Conservation (phyloP, 2,113 vertebrate genomes). For the Thryonomys swinderianus region DNA sequence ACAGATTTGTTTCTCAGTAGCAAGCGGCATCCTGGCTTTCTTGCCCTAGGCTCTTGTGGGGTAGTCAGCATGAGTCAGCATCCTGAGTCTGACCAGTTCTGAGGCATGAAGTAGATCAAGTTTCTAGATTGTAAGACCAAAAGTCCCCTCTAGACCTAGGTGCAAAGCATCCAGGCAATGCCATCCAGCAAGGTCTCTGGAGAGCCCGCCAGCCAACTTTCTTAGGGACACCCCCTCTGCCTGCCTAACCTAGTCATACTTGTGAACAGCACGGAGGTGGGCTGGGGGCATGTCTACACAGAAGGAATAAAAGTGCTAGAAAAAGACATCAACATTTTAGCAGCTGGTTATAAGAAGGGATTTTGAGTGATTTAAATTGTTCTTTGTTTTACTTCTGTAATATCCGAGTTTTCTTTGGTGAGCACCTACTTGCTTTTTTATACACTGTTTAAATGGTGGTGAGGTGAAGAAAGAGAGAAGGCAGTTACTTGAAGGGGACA, state of each 20-base stretch:
- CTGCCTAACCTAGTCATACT: slow-evolving; percentile 36
- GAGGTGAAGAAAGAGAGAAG: slow-evolving; percentile 14
- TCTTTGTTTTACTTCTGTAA: slow-evolving; percentile 37
- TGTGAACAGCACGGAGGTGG: neutral
- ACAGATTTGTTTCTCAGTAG: slow-evolving; percentile 34
- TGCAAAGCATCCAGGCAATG: slow-evolving; percentile 10
- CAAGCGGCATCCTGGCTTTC: slow-evolving; percentile 11
- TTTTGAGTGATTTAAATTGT: neutral
- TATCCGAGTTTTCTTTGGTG: slow-evolving; percentile 37
- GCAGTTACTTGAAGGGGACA: neutral
- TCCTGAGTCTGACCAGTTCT: slow-evolving; percentile 30
- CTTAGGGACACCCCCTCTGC: neutral
- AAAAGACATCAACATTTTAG: slow-evolving; percentile 42
- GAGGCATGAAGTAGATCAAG: slow-evolving; percentile 43
- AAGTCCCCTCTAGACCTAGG: neutral
- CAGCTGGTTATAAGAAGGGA: neutral
- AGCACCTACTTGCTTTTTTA: slow-evolving; percentile 35
- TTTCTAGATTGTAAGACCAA: slow-evolving; percentile 43
- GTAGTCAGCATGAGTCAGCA: slow-evolving; percentile 48
- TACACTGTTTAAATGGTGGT: slow-evolving; percentile 22
- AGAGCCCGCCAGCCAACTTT: slow-evolving; percentile 8
- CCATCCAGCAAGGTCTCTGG: neutral
- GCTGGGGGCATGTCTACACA: neutral
- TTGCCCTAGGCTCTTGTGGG: neutral
- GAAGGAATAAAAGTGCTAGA: slow-evolving; percentile 35